Conservation (phyloP, 2,113 vertebrate genomes). For the Falcunculus frontatus region DNA sequence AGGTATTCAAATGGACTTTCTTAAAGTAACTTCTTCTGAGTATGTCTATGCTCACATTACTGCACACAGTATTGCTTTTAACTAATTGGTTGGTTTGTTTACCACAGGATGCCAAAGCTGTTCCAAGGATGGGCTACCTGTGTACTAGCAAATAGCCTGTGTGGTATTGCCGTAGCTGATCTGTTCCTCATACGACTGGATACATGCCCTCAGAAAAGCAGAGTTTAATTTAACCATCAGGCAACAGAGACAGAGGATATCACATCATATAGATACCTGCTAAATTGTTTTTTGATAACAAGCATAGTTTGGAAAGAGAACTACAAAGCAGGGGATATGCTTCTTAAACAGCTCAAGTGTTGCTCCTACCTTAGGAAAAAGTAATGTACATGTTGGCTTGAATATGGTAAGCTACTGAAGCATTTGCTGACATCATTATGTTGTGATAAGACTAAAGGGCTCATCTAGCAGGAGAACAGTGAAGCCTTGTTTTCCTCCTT, state of each 20-base stretch:
- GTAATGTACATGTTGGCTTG: accelerated
- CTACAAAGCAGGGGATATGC: not conserved
- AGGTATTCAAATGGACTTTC: not conserved
- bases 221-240: not conserved
- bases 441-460: not conserved
- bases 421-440: not conserved
- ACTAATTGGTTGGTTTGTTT: not conserved
- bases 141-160: not conserved
- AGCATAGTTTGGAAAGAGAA: not conserved
- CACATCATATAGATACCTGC: accelerated
- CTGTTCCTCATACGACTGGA: not conserved
- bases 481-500: not conserved
- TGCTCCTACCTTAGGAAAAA: not conserved
- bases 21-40: not conserved
- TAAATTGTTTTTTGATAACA: not conserved
- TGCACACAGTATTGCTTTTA: not conserved
- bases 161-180: not conserved
- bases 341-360: not conserved
- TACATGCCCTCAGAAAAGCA: not conserved
- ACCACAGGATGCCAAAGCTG: not conserved
- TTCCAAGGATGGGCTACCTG: not conserved
- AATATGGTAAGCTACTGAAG: not conserved
- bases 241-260: not conserved
- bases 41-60: not conserved
- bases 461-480: not conserved